Conservation (phyloP, 2,888 invertebrate genomes). For the Apamea monoglypha region DNA sequence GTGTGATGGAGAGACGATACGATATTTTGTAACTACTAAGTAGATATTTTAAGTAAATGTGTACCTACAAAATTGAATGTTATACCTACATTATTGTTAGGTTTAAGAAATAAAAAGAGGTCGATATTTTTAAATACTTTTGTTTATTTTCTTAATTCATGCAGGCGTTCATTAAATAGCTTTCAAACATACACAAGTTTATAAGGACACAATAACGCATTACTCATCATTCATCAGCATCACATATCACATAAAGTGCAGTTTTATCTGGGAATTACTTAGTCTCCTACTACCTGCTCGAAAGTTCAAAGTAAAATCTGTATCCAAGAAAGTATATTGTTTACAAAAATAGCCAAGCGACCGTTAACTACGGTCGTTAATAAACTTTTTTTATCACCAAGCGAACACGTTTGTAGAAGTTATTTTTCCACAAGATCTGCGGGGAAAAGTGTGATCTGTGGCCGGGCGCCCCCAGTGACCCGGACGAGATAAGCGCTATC, state of each 20-base stretch:
- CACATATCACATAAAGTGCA: background rate
- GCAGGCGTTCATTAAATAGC: conserved; percentile 2
- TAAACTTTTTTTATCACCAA: conserved; percentile 48
- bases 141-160: conserved; percentile 33
- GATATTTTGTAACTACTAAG: conserved; percentile 89
- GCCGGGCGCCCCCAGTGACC: conserved; percentile 69
- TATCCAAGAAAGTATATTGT: conserved; percentile 25
- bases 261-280: conserved; percentile 7
- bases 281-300: background rate
- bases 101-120: conserved; percentile 69
- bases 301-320: conserved; percentile 9
- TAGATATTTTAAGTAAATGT: conserved; percentile 82
- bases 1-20: conserved; percentile 80
- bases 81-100: conserved; percentile 71
- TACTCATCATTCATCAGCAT: conserved; percentile 9
- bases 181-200: background rate
- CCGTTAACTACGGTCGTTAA: conserved; percentile 10
- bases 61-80: conserved; percentile 75
- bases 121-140: conserved; percentile 44
- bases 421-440: conserved; percentile 69
- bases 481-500: conserved; percentile 76
- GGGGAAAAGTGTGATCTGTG: conserved; percentile 74
- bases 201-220: background rate
- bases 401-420: conserved; percentile 49
- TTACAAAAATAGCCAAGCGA: conserved; percentile 17